These are phyloP conservation scores for Agrotis segetum DNA, from an alignment of 2,888 invertebrate genomes.

Conservation along the genomic window DNA sequence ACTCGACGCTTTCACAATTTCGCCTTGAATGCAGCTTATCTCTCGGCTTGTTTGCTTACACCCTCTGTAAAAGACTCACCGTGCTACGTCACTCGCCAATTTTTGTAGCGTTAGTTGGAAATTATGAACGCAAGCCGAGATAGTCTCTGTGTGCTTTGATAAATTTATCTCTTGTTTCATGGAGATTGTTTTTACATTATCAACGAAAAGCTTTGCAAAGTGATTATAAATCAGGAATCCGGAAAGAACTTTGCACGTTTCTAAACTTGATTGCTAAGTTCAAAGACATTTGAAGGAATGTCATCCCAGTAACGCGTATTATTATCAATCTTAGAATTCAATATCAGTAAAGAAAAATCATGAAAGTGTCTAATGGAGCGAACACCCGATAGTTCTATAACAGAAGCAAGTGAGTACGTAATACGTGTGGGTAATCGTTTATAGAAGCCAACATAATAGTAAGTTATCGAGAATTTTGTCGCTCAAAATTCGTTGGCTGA, in stretches of 20 bases:
- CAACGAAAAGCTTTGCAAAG: conserved; percentile 40
- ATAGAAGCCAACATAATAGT: conserved; percentile 72
- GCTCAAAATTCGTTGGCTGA: conserved; percentile 77
- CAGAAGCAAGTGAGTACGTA: conserved; percentile 58
- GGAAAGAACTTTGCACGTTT: conserved; percentile 13
- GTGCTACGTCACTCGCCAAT: conserved; percentile 73
- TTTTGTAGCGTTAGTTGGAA: conserved; percentile 84
- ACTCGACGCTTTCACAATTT: conserved; percentile 85
- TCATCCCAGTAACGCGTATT: background rate
- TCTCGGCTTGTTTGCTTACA: conserved; percentile 84
- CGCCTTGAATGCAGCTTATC: conserved; percentile 88
- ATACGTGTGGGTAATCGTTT: conserved; percentile 72
- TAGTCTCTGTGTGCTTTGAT: conserved; percentile 68
- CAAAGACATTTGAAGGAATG: conserved; percentile 1
- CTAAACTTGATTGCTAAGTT: conserved; percentile 13
- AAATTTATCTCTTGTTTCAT: conserved; percentile 68
- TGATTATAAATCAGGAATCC: conserved; percentile 51
- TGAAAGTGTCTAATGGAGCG: conserved; percentile 45
- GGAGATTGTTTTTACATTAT: conserved; percentile 61
- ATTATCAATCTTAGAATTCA: conserved; percentile 21
- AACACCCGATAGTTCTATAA: conserved; percentile 39
- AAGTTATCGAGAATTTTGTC: conserved; percentile 79
- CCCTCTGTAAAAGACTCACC: conserved; percentile 77
- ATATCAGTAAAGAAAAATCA: background rate
- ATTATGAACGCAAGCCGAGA: conserved; percentile 78